Base-by-base conservation (phyloP, 1,140 invertebrate species). In the Muscidifurax raptorellus region DNA sequence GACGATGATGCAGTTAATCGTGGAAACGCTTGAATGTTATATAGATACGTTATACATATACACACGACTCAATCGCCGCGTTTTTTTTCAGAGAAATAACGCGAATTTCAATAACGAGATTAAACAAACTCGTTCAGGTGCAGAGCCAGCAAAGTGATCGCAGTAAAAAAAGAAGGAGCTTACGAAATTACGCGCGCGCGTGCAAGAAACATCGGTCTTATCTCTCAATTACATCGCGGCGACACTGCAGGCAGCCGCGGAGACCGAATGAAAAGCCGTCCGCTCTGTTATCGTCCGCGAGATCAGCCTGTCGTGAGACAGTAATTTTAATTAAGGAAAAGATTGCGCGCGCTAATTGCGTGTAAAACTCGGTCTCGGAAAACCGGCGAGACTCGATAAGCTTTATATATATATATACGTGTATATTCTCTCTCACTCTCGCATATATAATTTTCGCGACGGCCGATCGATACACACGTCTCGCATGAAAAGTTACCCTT, bases 241-340 rank as follows among this genome's bases (percentile, higher is more conserved):
- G 36, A 40, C 36, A 40, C 9, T 40, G 36, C 36, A 40, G 36
- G n/a, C n/a, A n/a, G n/a, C n/a, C 36, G 32, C 36, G 7, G 36
- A 40, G 36, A 25, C 22, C 28, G 28, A 40, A 74, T 82, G 44
- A 67, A 83, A 77, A 83, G 82, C 36, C 66, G 27, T 64, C 67
- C 6, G 40, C 32, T 64, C 0, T 18, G 6, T 22, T 22, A 59
- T 59, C 52, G 52, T n/a, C 52, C 22, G n/a, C 52, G 52, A 59
- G 18, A 59, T 59, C 52, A 4, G 52, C 22, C 52, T n/a, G 52
- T 59, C 52, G 52, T 76, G 67, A 44, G 76, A 84, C 82, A 74
- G 64, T 84, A 84, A 84, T 84, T 84, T 84, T 84, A 84, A 84
- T 84, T 84, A 84, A 80, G 77, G 66, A 36, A 83, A 79, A 80